phyloP scores from a whole-genome alignment of 1,140 invertebrate genomes.

The Papilio polyxenes region DNA sequence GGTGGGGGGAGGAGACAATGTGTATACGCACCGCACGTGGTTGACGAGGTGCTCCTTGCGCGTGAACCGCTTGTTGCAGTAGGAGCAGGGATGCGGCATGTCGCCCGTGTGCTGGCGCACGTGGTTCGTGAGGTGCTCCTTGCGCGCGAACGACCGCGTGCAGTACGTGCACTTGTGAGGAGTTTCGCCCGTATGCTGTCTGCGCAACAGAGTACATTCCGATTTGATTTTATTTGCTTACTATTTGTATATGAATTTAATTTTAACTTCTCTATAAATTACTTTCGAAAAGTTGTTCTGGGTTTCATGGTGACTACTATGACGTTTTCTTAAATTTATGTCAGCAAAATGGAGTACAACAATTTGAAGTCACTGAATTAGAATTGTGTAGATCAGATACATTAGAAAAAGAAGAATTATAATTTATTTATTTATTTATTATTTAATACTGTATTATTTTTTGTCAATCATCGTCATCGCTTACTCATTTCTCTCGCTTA shows the following conservation, averaged over 20 bases:
- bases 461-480: not conserved
- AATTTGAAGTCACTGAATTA: not conserved
- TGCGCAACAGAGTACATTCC: slow-evolving; percentile 86
- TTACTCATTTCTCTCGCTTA: not conserved
- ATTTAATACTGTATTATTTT: not conserved
- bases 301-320: too few relatives aligned
- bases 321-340: too few relatives aligned
- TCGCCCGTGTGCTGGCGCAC: slow-evolving; percentile 87
- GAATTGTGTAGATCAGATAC: not conserved
- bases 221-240: slow-evolving; percentile 55
- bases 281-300: not conserved
- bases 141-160: slow-evolving; percentile 92
- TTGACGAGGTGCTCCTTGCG: slow-evolving; percentile 90
- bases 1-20: not conserved
- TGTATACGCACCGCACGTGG: slow-evolving; percentile 81
- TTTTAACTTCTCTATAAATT: not conserved
- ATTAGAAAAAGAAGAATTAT: too few relatives aligned
- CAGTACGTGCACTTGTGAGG: slow-evolving; percentile 93
- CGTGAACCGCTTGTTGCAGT: slow-evolving; percentile 92
- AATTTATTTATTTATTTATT: too few relatives aligned
- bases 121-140: slow-evolving; percentile 86
- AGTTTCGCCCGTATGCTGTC: slow-evolving; percentile 91
- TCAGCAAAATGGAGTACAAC: not conserved
- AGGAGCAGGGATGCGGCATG: slow-evolving; percentile 90
- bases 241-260: not conserved